Evolutionary conservation across 2,888 invertebrate genomes (phyloP).

Genomic region (Periphyllus acericola): DNA sequence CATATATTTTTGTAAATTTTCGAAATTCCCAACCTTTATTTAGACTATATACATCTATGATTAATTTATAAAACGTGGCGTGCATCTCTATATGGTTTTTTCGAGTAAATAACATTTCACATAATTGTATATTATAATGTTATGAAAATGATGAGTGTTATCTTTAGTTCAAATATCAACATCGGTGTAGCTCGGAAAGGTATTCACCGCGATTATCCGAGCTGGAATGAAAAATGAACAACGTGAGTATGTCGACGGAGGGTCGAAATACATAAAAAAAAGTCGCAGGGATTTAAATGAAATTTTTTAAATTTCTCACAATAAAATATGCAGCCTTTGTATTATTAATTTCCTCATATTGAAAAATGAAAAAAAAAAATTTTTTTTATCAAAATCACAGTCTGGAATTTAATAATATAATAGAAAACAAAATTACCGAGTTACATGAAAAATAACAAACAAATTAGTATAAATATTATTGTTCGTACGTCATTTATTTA

Average conservation of each 20-base stretch:
- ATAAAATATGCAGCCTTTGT: slow-evolving; percentile 26
- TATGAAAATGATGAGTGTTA: neutral
- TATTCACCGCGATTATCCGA: slow-evolving; percentile 2
- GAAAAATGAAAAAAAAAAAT: slow-evolving; percentile 17
- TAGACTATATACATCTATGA: too few relatives aligned
- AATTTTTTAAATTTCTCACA: slow-evolving; percentile 31
- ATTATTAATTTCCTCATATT: slow-evolving; percentile 6
- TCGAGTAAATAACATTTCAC: neutral
- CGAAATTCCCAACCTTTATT: too few relatives aligned
- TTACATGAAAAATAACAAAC: neutral
- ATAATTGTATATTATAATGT: neutral
- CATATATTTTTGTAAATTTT: too few relatives aligned
- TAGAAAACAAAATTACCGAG: slow-evolving; percentile 9
- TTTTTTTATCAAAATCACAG: slow-evolving; percentile 21
- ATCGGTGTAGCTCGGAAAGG: neutral
- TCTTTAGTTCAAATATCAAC: neutral
- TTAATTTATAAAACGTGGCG: too few relatives aligned
- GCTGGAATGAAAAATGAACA: slow-evolving; percentile 18
- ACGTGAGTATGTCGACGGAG: neutral
- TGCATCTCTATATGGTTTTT: too few relatives aligned
- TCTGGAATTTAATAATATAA: slow-evolving; percentile 53
- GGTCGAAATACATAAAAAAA: slow-evolving; percentile 7
- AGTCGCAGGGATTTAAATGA: slow-evolving; percentile 16
- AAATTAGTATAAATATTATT: neutral
- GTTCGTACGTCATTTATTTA: too few relatives aligned